Evolutionary conservation across 2,888 invertebrate genomes (phyloP).

Genomic region (Zygogramma bicolorata): DNA sequence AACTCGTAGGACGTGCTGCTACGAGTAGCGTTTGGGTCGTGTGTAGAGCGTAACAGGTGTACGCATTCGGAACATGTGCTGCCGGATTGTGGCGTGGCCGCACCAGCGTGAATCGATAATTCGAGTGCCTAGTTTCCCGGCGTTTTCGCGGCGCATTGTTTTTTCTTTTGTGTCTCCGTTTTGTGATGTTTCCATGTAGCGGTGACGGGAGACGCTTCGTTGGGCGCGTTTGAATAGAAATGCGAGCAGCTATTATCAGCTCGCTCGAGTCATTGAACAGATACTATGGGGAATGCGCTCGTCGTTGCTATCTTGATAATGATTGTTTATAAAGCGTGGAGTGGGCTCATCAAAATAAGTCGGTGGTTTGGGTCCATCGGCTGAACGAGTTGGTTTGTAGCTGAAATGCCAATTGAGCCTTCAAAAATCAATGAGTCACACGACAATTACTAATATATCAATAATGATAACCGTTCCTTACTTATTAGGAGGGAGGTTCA

Average conservation of each 20-base stretch:
- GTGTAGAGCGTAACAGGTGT: slow-evolving; percentile 41
- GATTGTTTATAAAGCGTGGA: neutral
- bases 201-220: neutral
- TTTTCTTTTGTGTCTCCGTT: neutral
- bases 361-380: too few relatives aligned
- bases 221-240: neutral
- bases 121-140: neutral
- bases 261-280: neutral
- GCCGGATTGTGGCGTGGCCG: slow-evolving; percentile 13
- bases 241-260: neutral
- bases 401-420: too few relatives aligned
- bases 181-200: neutral
- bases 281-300: neutral
- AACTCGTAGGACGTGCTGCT: too few relatives aligned
- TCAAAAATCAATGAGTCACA: too few relatives aligned
- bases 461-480: too few relatives aligned
- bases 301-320: neutral
- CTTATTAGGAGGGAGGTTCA: too few relatives aligned
- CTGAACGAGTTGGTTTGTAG: too few relatives aligned
- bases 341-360: too few relatives aligned
- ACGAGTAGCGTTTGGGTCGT: neutral
- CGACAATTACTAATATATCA: too few relatives aligned
- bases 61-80: slow-evolving; percentile 38
- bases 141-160: neutral
- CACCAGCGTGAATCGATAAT: neutral